Base-by-base conservation (phyloP, 2,888 invertebrate genomes). In the Halictus ligatus region DNA sequence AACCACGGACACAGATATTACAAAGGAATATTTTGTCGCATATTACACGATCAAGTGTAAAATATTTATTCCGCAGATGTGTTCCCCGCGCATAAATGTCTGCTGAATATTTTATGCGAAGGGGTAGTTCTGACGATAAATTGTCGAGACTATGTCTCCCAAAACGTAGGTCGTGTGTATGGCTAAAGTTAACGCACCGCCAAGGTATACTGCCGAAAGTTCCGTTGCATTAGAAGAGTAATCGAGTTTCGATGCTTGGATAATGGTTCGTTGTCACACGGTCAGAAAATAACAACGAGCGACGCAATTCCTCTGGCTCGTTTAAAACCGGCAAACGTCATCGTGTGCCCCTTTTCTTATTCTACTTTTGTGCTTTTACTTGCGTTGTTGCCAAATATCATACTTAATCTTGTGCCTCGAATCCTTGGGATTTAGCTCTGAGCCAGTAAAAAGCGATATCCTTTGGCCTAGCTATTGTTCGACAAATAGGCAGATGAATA, bases 291-390 rank as follows among this genome's bases (percentile, higher is more conserved):
- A 64, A 84, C 88, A 81, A 78, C 76, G 67, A 35, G 69, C 75
- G 78, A 87, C 85, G 83, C 83, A 84, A 83, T 87, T 88, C 82
- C 90, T 87, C 81, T 54, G 86, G 18, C 40, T 76, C 80, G 86
- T 67, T 81, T 12, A 75, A 85, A 85, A 67, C 58, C 81, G 21
- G 29, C 78, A 7, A 77, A 64, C 50, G 29, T 13, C 50, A 13
- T 50, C 67, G 50, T 40, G 54, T 6, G 25, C 13, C 74, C 29
- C 60, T 85, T 78, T 21, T 8, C 3, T 21, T 21, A 75, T 60
- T 74, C 43, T 8, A 35, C 18, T 76, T 60, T 50, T 46, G 43
- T 29, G 25, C 60, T 5, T n/a, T 25, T n/a, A 1, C 25, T 60
- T 60, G 60, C 13, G n/a, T 60, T 25, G 25, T 60, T 13, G 25